These are phyloP conservation scores for Drosophila algonquin DNA, from an alignment of 2,888 invertebrate species.

Conservation along the genomic window DNA sequence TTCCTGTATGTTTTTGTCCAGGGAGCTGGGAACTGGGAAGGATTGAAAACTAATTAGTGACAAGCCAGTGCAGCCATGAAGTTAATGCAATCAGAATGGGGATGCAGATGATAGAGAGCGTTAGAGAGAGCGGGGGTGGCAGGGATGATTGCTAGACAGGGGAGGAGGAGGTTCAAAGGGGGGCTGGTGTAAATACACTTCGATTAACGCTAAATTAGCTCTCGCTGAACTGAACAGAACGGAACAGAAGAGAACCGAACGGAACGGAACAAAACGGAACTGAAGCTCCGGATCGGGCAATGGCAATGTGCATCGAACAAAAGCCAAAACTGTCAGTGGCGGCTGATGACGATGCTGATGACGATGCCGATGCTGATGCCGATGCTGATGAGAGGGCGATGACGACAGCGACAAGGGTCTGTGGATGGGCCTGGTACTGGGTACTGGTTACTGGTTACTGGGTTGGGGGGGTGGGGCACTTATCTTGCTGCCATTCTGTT, in stretches of 20 bases:
- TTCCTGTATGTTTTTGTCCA: conserved; percentile 10
- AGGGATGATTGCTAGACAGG: no score
- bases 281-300: neutral
- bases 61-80: conserved; percentile 45
- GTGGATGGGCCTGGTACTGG: conserved; percentile 8
- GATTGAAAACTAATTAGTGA: conserved; percentile 58
- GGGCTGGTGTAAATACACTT: conserved; percentile 54
- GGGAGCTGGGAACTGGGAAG: neutral
- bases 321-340: conserved; percentile 37
- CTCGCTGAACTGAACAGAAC: conserved; percentile 21
- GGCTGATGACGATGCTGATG: conserved; percentile 31
- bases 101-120: neutral
- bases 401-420: conserved; percentile 22
- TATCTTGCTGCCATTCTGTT: conserved; percentile 41
- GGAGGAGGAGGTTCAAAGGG: neutral
- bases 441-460: conserved; percentile 2
- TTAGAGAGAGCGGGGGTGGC: no score
- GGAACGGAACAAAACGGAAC: neutral
- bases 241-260: neutral
- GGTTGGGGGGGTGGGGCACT: conserved; percentile 31
- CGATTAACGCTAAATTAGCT: conserved; percentile 67
- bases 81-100: conserved; percentile 36
- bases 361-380: conserved; percentile 30
- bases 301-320: conserved; percentile 38
- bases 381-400: conserved; percentile 36